phyloP scores from a whole-genome alignment of 2,888 invertebrate species.

The Rhorus exstirpatorius region DNA sequence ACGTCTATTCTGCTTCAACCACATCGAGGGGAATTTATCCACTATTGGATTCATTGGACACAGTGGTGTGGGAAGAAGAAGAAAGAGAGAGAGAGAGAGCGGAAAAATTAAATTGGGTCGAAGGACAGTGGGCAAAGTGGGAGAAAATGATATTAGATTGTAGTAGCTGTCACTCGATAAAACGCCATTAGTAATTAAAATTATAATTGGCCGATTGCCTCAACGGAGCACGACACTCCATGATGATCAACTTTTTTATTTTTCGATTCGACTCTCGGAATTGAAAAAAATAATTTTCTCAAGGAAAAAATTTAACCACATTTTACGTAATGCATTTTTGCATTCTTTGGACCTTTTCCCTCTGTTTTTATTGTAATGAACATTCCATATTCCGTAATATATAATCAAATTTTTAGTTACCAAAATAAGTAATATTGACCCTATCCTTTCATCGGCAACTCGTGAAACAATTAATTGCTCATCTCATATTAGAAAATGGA shows the following conservation, averaged over 20 bases:
- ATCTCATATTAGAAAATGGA: neutral
- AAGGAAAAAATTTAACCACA: too few relatives aligned
- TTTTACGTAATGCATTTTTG: too few relatives aligned
- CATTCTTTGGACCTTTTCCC: too few relatives aligned
- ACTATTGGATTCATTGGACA: conserved; percentile 65
- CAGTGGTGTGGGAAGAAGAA: conserved; percentile 27
- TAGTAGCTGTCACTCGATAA: conserved; percentile 68
- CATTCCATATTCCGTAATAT: neutral
- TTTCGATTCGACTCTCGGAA: conserved; percentile 28
- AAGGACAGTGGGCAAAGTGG: conserved; percentile 57
- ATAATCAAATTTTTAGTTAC: neutral
- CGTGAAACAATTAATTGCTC: neutral
- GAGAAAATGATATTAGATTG: conserved; percentile 3
- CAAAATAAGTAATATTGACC: neutral
- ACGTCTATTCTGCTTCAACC: conserved; percentile 52
- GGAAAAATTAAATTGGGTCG: conserved; percentile 67
- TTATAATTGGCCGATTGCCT: conserved; percentile 50
- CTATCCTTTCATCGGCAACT: neutral
- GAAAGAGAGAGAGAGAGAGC: conserved; percentile 35
- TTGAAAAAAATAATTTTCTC: conserved; percentile 2
- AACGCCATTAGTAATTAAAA: conserved; percentile 54
- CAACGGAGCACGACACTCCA: conserved; percentile 8
- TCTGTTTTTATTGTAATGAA: too few relatives aligned
- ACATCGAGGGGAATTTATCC: conserved; percentile 48
- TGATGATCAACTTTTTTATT: conserved; percentile 40